Conservation (phyloP, 2,797 vertebrate species). For the Pristis pectinata region DNA sequence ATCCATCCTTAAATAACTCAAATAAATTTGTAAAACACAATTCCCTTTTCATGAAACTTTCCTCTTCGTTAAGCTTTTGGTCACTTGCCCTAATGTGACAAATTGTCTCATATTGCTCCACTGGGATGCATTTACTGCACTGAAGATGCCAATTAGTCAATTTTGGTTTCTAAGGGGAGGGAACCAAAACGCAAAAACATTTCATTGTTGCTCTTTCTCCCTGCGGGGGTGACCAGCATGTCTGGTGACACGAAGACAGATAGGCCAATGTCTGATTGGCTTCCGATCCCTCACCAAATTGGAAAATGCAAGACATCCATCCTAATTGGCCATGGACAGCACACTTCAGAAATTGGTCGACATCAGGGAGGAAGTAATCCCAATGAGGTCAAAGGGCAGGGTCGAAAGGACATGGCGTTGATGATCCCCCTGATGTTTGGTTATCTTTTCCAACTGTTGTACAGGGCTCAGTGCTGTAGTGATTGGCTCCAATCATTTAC, state of each 20-base stretch:
- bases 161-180: too few relatives aligned
- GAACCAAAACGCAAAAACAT: too few relatives aligned
- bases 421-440: constrained; percentile 49
- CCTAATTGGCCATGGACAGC: constrained; percentile 47
- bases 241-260: constrained; percentile 52
- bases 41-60: too few relatives aligned
- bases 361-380: constrained; percentile 54
- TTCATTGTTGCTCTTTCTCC: constrained; percentile 39
- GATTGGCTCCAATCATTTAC: background rate
- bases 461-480: background rate
- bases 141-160: too few relatives aligned
- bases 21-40: too few relatives aligned
- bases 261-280: constrained; percentile 46
- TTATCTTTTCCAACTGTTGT: constrained; percentile 43
- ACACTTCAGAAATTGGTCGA: constrained; percentile 44
- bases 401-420: constrained; percentile 50
- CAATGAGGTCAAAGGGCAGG: constrained; percentile 48
- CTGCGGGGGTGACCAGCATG: constrained; percentile 39
- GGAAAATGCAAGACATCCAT: constrained; percentile 48
- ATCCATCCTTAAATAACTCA: too few relatives aligned
- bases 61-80: too few relatives aligned
- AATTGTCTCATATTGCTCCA: too few relatives aligned
- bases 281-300: constrained; percentile 49
- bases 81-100: too few relatives aligned
- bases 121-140: too few relatives aligned